Percentiles rank a stretch among this genome's conserved stretches.
phyloP scores from a whole-genome alignment of 2,113 vertebrate species.

The Bothrops jararaca region DNA sequence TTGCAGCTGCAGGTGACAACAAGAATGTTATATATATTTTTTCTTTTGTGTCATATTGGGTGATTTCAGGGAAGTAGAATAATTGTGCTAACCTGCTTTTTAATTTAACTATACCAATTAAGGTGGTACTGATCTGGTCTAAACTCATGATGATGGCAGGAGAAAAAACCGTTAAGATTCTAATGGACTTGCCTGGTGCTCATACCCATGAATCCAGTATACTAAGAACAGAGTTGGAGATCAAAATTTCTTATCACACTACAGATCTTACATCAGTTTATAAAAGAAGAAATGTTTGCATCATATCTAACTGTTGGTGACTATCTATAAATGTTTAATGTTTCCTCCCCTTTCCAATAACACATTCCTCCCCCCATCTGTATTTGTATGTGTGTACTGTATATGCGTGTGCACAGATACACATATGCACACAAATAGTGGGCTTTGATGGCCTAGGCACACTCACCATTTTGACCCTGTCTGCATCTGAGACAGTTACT shows the following conservation, averaged over 20 bases:
- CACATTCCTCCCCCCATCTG: background rate
- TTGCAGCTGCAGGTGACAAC: background rate
- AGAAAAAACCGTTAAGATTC: background rate
- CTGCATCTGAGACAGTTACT: background rate
- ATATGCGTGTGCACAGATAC: background rate
- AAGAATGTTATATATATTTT: background rate
- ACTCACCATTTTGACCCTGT: background rate
- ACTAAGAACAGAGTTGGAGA: background rate
- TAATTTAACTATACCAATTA: background rate
- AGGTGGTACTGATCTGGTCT: background rate
- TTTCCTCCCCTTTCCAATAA: background rate
- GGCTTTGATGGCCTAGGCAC: background rate
- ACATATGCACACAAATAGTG: background rate
- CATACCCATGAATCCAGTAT: background rate
- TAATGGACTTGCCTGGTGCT: background rate
- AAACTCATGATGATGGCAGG: background rate
- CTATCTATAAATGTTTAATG: background rate
- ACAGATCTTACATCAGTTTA: background rate
- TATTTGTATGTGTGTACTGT: background rate
- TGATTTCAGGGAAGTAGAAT: background rate
- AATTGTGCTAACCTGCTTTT: background rate
- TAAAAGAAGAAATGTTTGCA: background rate
- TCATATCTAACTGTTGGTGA: background rate
- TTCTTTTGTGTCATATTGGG: background rate
- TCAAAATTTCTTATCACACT: background rate